Base-by-base conservation (phyloP, 2,113 vertebrate genomes). In the Scalopus aquaticus region DNA sequence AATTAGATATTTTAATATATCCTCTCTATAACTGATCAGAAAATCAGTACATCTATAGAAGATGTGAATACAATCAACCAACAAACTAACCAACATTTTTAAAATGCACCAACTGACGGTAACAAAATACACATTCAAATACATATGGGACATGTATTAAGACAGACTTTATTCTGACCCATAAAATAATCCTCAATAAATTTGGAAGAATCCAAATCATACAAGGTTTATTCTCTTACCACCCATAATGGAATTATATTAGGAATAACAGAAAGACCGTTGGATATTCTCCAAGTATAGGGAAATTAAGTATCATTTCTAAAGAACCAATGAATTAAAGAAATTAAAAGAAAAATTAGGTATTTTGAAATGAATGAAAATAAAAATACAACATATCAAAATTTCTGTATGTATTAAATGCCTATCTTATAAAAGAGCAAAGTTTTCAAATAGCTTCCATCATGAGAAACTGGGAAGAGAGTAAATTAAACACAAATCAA, bases 101-200 rank as follows among this genome's bases (percentile, higher is more conserved):
- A 90, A 32, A 90, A 35, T 24, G 35, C 28, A 62, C 42, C 24
- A 79, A 26, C 20, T 60, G 39, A 72, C 17, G 35, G 35, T 32
- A 91, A n/a, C 24, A 84, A 46, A 65, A 35, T 44, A 77, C 24
- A 67, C 4, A 39, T 1, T 73, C 70, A 85, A 77, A 30, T 69
- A 65, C 35, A 76, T 5, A 5, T 46, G 37, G 46, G 76, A 46
- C n/a, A 67, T 32, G 56, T 69, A 77, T 67, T 30, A 56, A 84
- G 46, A 85, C 24, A 54, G 1, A 77, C 3, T 17, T 54, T 69
- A 85, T 19, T 30, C 30, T 37, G 49, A 54, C 37, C 60, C 72
- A 76, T 44, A 84, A 76, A 76, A 92, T 44, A 92, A 84, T 30
- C 35, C 46, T 83, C 56, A 83, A 51, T 54, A 74, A 91, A 81